These are phyloP conservation scores for Eulemur albifrons DNA, from an alignment of 2,797 vertebrate genomes.

Conservation along the genomic window DNA sequence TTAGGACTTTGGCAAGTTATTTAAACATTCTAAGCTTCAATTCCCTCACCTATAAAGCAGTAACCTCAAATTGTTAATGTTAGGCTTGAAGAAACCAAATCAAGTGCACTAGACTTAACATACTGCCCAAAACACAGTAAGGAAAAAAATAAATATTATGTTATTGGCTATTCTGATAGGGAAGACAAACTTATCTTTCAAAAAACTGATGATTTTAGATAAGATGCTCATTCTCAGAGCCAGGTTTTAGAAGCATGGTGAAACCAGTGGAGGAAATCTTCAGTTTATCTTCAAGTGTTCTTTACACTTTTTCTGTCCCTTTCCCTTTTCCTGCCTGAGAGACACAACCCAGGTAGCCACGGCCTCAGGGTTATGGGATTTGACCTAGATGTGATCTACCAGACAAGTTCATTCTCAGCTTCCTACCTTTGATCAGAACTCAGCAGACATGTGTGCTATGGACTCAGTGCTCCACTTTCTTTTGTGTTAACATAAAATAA, in stretches of 20 bases:
- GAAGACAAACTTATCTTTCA: constrained; percentile 12
- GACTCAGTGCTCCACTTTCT: background rate
- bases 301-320: background rate
- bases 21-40: background rate
- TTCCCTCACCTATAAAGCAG: background rate
- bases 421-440: background rate
- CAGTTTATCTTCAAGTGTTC: background rate
- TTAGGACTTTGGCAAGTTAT: constrained; percentile 5
- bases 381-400: background rate
- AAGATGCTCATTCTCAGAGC: background rate
- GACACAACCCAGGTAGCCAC: background rate
- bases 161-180: background rate
- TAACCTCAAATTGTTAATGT: background rate
- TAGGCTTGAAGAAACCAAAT: background rate
- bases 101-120: background rate
- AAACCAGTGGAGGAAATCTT: background rate
- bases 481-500: background rate
- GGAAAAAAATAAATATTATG: background rate
- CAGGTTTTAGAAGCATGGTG: background rate
- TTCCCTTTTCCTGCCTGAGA: background rate
- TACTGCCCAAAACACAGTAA: background rate
- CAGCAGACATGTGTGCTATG: background rate
- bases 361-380: background rate
- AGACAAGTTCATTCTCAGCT: background rate
- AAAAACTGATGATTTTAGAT: constrained; percentile 12